phyloP scores from a whole-genome alignment of 1,140 invertebrate species.

The Drosophila eugracilis region DNA sequence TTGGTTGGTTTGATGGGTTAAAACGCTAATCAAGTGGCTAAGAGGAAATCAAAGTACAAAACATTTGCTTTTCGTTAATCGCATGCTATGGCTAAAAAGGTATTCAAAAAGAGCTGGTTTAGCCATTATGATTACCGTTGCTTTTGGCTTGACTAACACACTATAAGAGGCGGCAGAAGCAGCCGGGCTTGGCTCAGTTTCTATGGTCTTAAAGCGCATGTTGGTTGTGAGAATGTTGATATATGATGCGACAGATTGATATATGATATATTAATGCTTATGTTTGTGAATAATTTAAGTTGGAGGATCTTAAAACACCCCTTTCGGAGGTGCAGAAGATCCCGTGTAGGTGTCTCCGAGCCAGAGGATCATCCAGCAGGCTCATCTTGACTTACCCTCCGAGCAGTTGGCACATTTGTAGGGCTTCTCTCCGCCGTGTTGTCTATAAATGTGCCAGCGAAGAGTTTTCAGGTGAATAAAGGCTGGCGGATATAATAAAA shows the following conservation, averaged over 20 bases:
- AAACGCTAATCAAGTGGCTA: slow-evolving; percentile 34
- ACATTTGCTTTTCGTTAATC: slow-evolving; percentile 26
- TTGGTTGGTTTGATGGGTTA: slow-evolving; percentile 20
- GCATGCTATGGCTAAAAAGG: slow-evolving; percentile 63
- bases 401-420: slow-evolving; percentile 76
- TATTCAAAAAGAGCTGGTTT: slow-evolving; percentile 54
- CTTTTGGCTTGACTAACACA: slow-evolving; percentile 63
- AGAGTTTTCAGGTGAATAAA: slow-evolving; percentile 79
- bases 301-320: not conserved
- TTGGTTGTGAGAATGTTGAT: slow-evolving; percentile 55
- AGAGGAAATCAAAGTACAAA: slow-evolving; percentile 38
- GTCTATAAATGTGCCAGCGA: slow-evolving; percentile 77
- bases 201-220: slow-evolving; percentile 58
- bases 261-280: slow-evolving; percentile 59
- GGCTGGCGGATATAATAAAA: slow-evolving; percentile 34
- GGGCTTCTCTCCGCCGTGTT: slow-evolving; percentile 80
- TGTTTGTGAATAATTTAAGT: slow-evolving; percentile 25
- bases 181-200: slow-evolving; percentile 45
- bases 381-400: slow-evolving; percentile 63
- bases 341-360: not conserved
- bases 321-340: slow-evolving; percentile 1
- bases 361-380: slow-evolving; percentile 1
- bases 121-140: slow-evolving; percentile 71
- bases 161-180: slow-evolving; percentile 62
- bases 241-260: slow-evolving; percentile 67